Evolutionary conservation across 2,888 invertebrate species (phyloP), one percentile per base, ranked within the genome.

Genomic region (Panzeria rudis): DNA sequence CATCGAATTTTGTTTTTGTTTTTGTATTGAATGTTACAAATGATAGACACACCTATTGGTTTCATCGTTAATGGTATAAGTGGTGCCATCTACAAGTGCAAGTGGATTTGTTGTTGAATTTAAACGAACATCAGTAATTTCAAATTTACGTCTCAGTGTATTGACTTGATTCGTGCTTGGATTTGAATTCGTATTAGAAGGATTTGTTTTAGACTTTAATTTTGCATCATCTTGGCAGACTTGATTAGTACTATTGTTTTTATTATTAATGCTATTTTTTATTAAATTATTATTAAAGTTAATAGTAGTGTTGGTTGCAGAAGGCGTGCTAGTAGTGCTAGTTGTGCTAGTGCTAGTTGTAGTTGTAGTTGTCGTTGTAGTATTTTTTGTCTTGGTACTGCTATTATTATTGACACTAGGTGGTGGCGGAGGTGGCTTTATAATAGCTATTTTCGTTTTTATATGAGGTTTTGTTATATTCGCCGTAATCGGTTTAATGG

Each of bases 31-130:
- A 83, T 61, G 80, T 85, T 87, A 86, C 84, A 89, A 86, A 82
- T 87, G 87, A 86, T 89, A 89, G 89, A 91, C 92, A 89, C 90
- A 92, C 92, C 92, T 91, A 90, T 90, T 90, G 29, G 82, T 81
- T 82, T 90, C 88, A 87, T 90, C 89, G 89, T 90, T 91, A 84
- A 90, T 88, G 83, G 90, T 91, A 86, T 90, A 92, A 83, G 91
- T 90, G 86, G 92, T 92, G 89, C 92, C 92, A 87, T 92, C 92
- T 88, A 90, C 93, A 86, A 94, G 93, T 69, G 87, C 88, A 90
- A 93, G 93, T 81, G 93, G 93, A 91, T 94, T 94, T 87, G 94
- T 94, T 86, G 94, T 94, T 64, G 93, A 94, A 87, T 94, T 92
- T 88, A 94, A 91, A 89, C 93, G 93, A 85, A 93, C 93, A 87